Conservation (phyloP, 2,888 invertebrate genomes). For the Smittia aterrima region DNA sequence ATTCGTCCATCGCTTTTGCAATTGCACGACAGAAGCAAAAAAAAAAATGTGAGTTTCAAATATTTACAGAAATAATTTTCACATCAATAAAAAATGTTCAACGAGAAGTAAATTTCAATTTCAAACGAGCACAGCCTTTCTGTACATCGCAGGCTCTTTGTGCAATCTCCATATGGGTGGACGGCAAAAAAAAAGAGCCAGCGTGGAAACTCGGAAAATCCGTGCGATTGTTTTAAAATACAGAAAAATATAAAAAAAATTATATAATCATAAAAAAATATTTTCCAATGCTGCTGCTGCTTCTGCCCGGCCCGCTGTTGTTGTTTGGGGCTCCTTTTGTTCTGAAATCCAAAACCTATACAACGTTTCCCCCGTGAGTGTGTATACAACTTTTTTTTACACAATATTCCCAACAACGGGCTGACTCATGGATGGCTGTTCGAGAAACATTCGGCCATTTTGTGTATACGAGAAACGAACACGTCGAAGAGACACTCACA, state of each 20-base stretch:
- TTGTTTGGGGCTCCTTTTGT: slow-evolving; percentile 14
- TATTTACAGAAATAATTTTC: slow-evolving; percentile 14
- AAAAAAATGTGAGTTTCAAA: neutral
- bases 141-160: too few relatives aligned
- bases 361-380: neutral
- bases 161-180: too few relatives aligned
- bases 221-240: too few relatives aligned
- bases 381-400: slow-evolving; percentile 6
- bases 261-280: slow-evolving; percentile 1
- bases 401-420: slow-evolving; percentile 36
- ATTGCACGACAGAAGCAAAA: neutral
- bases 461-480: slow-evolving; percentile 24
- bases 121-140: too few relatives aligned
- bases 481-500: slow-evolving; percentile 2
- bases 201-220: too few relatives aligned
- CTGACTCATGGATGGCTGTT: slow-evolving; percentile 40
- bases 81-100: neutral
- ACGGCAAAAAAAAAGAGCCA: too few relatives aligned
- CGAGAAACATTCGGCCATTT: slow-evolving; percentile 40
- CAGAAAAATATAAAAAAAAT: too few relatives aligned
- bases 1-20: too few relatives aligned
- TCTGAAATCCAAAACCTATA: neutral
- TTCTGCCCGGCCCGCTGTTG: neutral
- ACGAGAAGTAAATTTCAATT: too few relatives aligned
- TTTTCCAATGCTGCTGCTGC: neutral